Evolutionary conservation across 2,888 invertebrate genomes (phyloP), one percentile per base, ranked within the genome.

Genomic region (Coelopa pilipes): DNA sequence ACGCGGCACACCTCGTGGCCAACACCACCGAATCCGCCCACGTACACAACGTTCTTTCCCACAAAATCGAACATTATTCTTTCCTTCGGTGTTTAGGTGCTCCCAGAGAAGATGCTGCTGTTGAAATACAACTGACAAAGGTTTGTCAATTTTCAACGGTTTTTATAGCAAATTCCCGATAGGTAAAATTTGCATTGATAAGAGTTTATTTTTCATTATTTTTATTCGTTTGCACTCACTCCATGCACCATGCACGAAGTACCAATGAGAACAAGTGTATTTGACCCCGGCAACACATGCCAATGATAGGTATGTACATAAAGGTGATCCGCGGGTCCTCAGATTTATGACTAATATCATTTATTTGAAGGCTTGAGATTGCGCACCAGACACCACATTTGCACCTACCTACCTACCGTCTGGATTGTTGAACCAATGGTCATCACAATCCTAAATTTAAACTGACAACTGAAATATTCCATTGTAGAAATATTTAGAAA

Each of bases 11-110:
- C 79, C 71, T 85, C 82, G 79, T 80, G 81, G 50, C 84, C 85
- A 59, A 85, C 81, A 74, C 84, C 86, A 47, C 78, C 82, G 74
- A 83, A 86, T 74, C 83, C 81, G 69, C 86, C 83, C 46, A 80
- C 83, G 65, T 82, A 84, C 62, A 86, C 82, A 68, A 86, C 83
- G 81, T 86, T 84, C 78, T 86, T 86, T 74, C 80, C 80, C 19
- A 79, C 81, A 78, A 82, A 82, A 76, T 86, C 81, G 77, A 81
- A 84, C 86, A 86, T 86, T 24, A 45, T n/a, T 17, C 55, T 62
- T 17, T 12, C 19, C 13, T 17, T 71, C 17, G 53, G 15, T 13
- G 12, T 21, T 45, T 24, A 19, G 49, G 21, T 68, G 17, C 9
- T 69, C 21, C 72, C 45, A 1, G 34, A 34, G 34, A 57, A 34